These are phyloP conservation scores for Noctua pronuba DNA, from an alignment of 2,888 invertebrate genomes.

Conservation along the genomic window DNA sequence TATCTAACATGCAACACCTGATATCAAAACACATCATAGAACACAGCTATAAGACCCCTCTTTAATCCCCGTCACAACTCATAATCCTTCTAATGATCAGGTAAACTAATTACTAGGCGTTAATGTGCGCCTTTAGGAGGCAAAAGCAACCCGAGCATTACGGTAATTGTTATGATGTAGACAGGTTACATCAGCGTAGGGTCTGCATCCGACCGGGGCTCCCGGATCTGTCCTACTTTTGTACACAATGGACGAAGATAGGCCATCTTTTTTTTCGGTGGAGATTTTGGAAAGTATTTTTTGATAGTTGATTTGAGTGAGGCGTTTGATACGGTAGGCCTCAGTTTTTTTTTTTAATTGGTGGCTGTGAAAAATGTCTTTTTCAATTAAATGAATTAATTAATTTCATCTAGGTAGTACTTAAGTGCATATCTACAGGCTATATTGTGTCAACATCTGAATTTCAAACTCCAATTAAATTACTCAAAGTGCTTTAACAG, in stretches of 20 bases:
- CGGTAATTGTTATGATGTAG: slow-evolving; percentile 65
- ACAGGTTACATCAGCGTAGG: slow-evolving; percentile 54
- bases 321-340: slow-evolving; percentile 24
- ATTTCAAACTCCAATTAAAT: slow-evolving; percentile 9
- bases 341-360: neutral
- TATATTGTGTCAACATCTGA: neutral
- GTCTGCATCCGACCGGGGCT: slow-evolving; percentile 48
- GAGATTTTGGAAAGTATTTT: neutral
- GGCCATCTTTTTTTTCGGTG: neutral
- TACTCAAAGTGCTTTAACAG: neutral
- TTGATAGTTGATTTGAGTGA: slow-evolving; percentile 8
- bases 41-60: slow-evolving; percentile 10
- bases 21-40: slow-evolving; percentile 13
- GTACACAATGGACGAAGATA: slow-evolving; percentile 47
- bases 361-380: neutral
- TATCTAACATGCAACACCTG: slow-evolving; percentile 8
- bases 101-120: slow-evolving; percentile 68
- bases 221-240: slow-evolving; percentile 51
- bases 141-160: slow-evolving; percentile 51
- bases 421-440: neutral
- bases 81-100: slow-evolving; percentile 65
- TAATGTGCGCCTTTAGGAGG: slow-evolving; percentile 62
- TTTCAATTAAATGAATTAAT: neutral
- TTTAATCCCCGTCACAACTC: slow-evolving; percentile 57
- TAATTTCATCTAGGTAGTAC: neutral